Evolutionary conservation across 2,113 vertebrate species (phyloP).

Genomic region (Notechis scutatus): DNA sequence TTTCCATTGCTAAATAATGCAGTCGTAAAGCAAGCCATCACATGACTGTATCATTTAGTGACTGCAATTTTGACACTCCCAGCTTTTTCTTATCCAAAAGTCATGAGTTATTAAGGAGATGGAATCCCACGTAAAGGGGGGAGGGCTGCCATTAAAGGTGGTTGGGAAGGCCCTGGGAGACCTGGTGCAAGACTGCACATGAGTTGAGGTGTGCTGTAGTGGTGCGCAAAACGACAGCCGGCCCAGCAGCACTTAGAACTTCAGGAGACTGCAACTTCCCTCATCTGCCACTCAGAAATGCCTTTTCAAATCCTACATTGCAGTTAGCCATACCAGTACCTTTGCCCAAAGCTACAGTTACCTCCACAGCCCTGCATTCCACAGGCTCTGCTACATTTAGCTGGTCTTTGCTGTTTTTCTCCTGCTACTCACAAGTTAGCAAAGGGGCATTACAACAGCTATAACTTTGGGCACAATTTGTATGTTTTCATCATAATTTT

Average conservation of each 20-base stretch:
- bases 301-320: background rate
- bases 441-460: background rate
- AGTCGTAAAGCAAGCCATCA: background rate
- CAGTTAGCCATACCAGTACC: background rate
- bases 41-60: background rate
- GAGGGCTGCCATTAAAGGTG: background rate
- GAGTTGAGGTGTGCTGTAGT: background rate
- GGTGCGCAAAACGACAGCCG: background rate
- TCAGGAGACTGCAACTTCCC: background rate
- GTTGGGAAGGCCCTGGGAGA: background rate
- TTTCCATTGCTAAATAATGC: background rate
- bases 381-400: background rate
- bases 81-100: background rate
- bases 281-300: background rate
- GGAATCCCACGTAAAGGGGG: background rate
- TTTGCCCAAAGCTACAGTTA: background rate
- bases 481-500: background rate
- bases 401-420: background rate
- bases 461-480: background rate
- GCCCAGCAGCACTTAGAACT: background rate
- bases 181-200: background rate
- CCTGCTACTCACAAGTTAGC: background rate
- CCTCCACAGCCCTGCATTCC: background rate
- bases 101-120: background rate
- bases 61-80: background rate